A percentile compares a stretch with the other conserved stretches of the same genome.
Evolutionary conservation across 2,888 invertebrate species (phyloP).

Genomic region (Pollenia angustigena): DNA sequence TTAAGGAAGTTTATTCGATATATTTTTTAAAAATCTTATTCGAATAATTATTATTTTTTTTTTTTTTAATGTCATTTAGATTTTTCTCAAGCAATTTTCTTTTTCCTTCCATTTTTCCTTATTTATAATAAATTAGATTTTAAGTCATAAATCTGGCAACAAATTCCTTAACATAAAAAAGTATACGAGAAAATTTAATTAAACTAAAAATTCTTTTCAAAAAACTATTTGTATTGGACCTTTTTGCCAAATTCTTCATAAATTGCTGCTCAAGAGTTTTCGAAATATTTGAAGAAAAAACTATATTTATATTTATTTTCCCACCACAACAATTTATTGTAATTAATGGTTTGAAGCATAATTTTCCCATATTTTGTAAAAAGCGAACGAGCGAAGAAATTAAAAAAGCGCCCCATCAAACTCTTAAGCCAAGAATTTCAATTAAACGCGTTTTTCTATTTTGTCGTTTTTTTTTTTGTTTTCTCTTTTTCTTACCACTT

Average conservation of each 20-base stretch:
- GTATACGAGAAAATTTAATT: constrained; percentile 49
- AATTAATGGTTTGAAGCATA: constrained; percentile 70
- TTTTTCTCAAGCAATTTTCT: neutral
- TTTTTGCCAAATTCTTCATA: constrained; percentile 7
- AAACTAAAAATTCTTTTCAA: constrained; percentile 32
- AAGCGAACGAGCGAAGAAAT: neutral
- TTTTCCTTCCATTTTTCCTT: neutral
- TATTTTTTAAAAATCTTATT: constrained; percentile 1
- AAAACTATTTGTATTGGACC: constrained; percentile 43
- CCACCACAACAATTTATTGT: constrained; percentile 62
- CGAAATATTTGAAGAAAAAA: constrained; percentile 4
- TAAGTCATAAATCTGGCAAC: constrained; percentile 68
- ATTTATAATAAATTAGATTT: constrained; percentile 62
- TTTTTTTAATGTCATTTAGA: neutral
- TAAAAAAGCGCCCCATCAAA: neutral
- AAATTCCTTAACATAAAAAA: constrained; percentile 37
- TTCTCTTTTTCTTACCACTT: constrained; percentile 1
- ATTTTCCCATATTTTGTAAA: constrained; percentile 63
- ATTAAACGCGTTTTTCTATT: constrained; percentile 61
- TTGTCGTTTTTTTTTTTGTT: neutral
- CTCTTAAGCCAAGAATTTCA: constrained; percentile 70
- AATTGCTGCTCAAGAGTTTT: constrained; percentile 30
- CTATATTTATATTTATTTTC: constrained; percentile 53
- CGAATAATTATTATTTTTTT: neutral
- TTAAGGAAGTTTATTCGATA: neutral